Evolutionary conservation across 1,140 invertebrate species (phyloP), one percentile per base, ranked within the genome.

Genomic region (Macrotrachela quadricornifera): DNA sequence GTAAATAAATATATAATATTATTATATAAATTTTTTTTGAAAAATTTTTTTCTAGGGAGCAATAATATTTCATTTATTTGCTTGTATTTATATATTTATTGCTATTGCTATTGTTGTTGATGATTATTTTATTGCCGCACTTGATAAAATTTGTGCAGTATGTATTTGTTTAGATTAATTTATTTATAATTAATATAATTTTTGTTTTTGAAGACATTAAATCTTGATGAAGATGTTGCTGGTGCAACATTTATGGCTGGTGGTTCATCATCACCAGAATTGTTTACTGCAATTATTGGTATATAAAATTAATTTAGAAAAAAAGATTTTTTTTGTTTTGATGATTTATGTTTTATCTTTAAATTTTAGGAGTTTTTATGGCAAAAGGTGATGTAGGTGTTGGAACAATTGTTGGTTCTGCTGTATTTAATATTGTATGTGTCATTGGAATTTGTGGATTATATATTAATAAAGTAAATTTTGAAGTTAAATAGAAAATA

Each of bases 271-370:
- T 86, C 86, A 1, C 88, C 88, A 0, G 88, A 92, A 69, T 66
- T 94, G 47, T 86, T 86, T 2, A 90, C 86, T 0, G 82, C 91
- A 38, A 76, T 91, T 13, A 91, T 92, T 57, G 86, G 84, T 6
- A 83, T 82, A 0, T 79, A 41, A 9, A 13, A 6, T 36, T 1
- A 40, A 13, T 21, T 36, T 1, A 40, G 6, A 14, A 9, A 41
- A 21, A 38, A 10, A 36, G 14, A n/a, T 49, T 10, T 9, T 37
- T 15, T 9, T 17, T n/a, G n/a, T n/a, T n/a, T 30, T 30, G 8
- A 30, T 30, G 21, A 30, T 30, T 30, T 4, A n/a, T n/a, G n/a
- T n/a, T n/a, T n/a, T n/a, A n/a, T n/a, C n/a, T n/a, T 30, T 30
- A 8, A 30, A 30, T 4, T 30, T 30, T 30, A 30, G 21, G 21